These are phyloP conservation scores for Apis florea DNA, from an alignment of 1,140 invertebrate genomes.

Conservation along the genomic window DNA sequence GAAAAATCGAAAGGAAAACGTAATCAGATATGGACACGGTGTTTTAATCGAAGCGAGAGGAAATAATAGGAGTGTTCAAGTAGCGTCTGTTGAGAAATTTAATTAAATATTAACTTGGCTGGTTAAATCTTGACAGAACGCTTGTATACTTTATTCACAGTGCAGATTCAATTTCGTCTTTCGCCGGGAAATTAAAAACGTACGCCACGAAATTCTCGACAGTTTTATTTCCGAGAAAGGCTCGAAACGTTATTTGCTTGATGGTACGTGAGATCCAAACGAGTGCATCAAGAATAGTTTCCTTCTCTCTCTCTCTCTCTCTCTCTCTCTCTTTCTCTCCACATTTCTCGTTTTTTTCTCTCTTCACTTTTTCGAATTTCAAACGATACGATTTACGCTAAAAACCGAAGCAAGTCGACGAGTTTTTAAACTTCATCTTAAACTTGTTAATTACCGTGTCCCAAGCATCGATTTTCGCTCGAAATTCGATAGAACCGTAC, in stretches of 20 bases:
- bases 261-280: conserved; percentile 8
- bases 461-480: conserved; percentile 38
- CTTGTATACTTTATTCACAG: conserved; percentile 34
- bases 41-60: neutral
- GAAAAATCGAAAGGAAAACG: neutral
- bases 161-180: conserved; percentile 29
- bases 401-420: conserved; percentile 14
- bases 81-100: conserved; percentile 13
- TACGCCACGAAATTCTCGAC: neutral
- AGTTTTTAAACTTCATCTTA: conserved; percentile 45
- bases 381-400: conserved; percentile 19
- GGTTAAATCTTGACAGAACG: neutral
- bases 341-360: neutral
- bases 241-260: conserved; percentile 23
- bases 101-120: conserved; percentile 39
- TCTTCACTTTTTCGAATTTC: conserved; percentile 20
- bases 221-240: conserved; percentile 19
- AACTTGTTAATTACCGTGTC: conserved; percentile 49
- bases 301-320: neutral
- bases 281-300: conserved; percentile 6
- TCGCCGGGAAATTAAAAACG: conserved; percentile 37
- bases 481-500: conserved; percentile 44
- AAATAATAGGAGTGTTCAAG: neutral
- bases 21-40: neutral
- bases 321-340: neutral